These are phyloP conservation scores for Leptinotarsa haldemani DNA, from an alignment of 2,888 invertebrate genomes.

Conservation along the genomic window DNA sequence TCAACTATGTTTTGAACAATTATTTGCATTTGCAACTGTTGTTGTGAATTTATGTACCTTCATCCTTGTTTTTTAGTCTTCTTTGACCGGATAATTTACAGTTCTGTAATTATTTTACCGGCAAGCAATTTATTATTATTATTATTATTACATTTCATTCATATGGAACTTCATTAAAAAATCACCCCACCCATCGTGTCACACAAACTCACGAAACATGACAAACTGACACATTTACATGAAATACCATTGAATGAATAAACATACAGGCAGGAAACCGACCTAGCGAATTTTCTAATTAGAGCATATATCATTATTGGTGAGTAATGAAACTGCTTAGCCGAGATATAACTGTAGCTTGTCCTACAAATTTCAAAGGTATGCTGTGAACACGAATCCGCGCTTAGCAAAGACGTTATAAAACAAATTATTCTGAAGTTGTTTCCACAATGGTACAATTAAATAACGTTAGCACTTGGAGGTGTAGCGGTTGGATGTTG, in stretches of 20 bases:
- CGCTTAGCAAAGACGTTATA: constrained; percentile 22
- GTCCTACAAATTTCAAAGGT: constrained; percentile 33
- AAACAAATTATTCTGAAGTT: constrained; percentile 7
- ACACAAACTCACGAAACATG: constrained; percentile 10
- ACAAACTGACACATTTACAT: constrained; percentile 14
- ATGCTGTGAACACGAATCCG: constrained; percentile 32
- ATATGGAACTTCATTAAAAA: background rate
- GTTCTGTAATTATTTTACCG: too few relatives aligned
- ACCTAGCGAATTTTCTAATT: constrained; percentile 21
- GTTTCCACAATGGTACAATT: constrained; percentile 21
- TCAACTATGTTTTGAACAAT: too few relatives aligned
- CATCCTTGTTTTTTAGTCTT: too few relatives aligned
- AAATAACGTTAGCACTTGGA: constrained; percentile 18
- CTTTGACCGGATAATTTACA: too few relatives aligned
- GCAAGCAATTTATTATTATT: too few relatives aligned
- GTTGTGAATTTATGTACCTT: too few relatives aligned
- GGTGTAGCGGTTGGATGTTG: background rate
- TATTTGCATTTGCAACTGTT: too few relatives aligned
- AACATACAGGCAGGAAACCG: constrained; percentile 13
- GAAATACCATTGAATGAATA: background rate
- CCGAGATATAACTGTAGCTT: constrained; percentile 31
- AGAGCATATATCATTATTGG: constrained; percentile 26
- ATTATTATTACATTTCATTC: background rate
- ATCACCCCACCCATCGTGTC: background rate
- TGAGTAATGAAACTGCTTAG: constrained; percentile 27